phyloP scores from a whole-genome alignment of 1,140 invertebrate genomes.

The Mya arenaria region DNA sequence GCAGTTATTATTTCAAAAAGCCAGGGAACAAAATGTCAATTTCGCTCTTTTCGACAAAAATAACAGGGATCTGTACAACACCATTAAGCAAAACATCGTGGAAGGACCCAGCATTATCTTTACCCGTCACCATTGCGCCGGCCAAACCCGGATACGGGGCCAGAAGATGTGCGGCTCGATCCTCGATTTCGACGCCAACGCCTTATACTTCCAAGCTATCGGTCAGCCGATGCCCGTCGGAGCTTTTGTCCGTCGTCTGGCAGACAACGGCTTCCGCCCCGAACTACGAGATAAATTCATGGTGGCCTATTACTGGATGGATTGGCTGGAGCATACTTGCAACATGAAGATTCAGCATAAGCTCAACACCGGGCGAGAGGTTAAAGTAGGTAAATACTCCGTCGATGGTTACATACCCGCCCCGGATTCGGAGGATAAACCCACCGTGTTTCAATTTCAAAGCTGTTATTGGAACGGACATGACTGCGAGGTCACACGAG shows the following conservation, averaged over 20 bases:
- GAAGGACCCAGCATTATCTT: constrained; percentile 44
- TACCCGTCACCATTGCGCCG: constrained; percentile 10
- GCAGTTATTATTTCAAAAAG: constrained; percentile 26
- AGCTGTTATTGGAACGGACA: constrained; percentile 61
- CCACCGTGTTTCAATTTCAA: constrained; percentile 36
- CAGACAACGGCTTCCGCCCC: constrained; percentile 37
- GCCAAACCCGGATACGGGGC: constrained; percentile 10
- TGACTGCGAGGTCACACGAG: constrained; percentile 23
- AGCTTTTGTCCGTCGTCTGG: constrained; percentile 24
- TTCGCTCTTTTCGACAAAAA: constrained; percentile 37
- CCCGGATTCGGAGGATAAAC: neutral
- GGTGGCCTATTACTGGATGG: constrained; percentile 44
- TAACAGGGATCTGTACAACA: constrained; percentile 30
- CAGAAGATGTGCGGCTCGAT: constrained; percentile 25
- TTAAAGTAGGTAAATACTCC: constrained; percentile 7
- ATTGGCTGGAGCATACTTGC: constrained; percentile 8
- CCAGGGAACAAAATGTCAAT: neutral
- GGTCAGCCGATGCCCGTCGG: constrained; percentile 56
- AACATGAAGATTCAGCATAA: constrained; percentile 24
- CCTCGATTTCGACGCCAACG: constrained; percentile 54
- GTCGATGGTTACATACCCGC: constrained; percentile 31
- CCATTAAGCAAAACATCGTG: constrained; percentile 34
- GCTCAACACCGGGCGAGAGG: neutral
- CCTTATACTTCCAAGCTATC: constrained; percentile 53
- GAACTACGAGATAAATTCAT: constrained; percentile 37